Evolutionary conservation across 2,797 vertebrate genomes (phyloP).

Genomic region (Sebastes taczanowskii): DNA sequence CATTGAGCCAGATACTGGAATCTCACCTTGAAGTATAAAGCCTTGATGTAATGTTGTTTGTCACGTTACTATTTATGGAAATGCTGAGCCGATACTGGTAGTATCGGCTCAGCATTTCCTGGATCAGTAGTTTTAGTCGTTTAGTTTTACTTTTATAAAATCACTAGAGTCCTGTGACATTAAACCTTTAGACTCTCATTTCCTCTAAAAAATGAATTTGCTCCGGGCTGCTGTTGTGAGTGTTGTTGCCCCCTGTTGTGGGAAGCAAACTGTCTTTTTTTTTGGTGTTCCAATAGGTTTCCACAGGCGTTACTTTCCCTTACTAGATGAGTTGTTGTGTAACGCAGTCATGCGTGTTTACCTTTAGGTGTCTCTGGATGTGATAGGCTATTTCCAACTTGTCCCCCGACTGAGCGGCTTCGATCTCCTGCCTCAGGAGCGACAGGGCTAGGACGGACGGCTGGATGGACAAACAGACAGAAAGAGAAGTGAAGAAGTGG

Average conservation of each 20-base stretch:
- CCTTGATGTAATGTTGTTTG: background rate
- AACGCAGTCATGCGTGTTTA: conserved; percentile 52
- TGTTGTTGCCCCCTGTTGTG: too few species aligned
- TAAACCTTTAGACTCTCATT: background rate
- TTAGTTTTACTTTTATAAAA: background rate
- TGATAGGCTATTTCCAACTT: conserved; percentile 89
- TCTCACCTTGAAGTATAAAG: too few species aligned
- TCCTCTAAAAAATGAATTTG: background rate
- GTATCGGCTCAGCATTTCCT: too few species aligned
- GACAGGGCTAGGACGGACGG: conserved; percentile 95
- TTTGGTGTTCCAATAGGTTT: background rate
- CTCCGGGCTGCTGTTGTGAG: background rate
- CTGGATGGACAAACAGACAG: conserved; percentile 65
- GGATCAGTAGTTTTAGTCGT: too few species aligned
- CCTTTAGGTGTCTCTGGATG: conserved; percentile 95
- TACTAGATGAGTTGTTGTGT: background rate
- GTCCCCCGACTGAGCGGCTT: conserved; percentile 88
- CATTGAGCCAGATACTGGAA: background rate
- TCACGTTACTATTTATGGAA: background rate
- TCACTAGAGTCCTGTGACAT: background rate
- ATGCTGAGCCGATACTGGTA: background rate
- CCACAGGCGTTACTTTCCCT: background rate
- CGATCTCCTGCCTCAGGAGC: conserved; percentile 92
- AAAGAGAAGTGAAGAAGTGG: background rate
- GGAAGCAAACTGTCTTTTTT: background rate